phyloP scores from a whole-genome alignment of 2,797 vertebrate species.

The Coranthus polyacanthus region DNA sequence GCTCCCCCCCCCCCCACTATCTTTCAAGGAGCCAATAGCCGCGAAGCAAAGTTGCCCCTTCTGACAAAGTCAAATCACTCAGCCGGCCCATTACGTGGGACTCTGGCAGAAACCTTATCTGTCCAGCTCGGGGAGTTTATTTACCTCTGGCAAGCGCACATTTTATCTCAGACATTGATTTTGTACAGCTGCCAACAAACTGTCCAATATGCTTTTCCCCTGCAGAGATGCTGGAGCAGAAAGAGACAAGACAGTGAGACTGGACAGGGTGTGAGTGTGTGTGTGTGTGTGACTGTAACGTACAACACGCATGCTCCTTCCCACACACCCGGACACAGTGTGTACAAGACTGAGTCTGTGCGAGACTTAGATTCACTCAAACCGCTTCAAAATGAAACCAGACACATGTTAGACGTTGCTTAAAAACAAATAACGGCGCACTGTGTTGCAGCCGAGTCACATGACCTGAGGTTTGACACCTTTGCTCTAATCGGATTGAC shows the following conservation, averaged over 20 bases:
- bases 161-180: slow-evolving; percentile 83
- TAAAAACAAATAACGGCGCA: neutral
- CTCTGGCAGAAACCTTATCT: slow-evolving; percentile 63
- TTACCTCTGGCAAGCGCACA: slow-evolving; percentile 68
- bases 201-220: slow-evolving; percentile 54
- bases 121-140: slow-evolving; percentile 63
- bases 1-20: neutral
- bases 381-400: neutral
- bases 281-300: slow-evolving; percentile 7
- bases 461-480: slow-evolving; percentile 7
- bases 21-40: slow-evolving; percentile 42
- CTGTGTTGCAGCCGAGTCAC: neutral
- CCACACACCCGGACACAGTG: slow-evolving; percentile 1
- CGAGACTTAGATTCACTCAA: no score
- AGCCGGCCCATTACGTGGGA: slow-evolving; percentile 47
- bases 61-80: slow-evolving; percentile 72
- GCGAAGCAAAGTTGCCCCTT: slow-evolving; percentile 42
- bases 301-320: neutral
- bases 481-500: slow-evolving; percentile 15
- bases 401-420: neutral
- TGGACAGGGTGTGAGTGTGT: neutral
- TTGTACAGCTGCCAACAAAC: slow-evolving; percentile 76
- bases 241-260: slow-evolving; percentile 26
- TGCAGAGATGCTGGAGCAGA: slow-evolving; percentile 26
- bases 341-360: slow-evolving; percentile 20